These are phyloP conservation scores for Aphaenogaster rudis DNA, from an alignment of 1,140 invertebrate species.

Conservation along the genomic window DNA sequence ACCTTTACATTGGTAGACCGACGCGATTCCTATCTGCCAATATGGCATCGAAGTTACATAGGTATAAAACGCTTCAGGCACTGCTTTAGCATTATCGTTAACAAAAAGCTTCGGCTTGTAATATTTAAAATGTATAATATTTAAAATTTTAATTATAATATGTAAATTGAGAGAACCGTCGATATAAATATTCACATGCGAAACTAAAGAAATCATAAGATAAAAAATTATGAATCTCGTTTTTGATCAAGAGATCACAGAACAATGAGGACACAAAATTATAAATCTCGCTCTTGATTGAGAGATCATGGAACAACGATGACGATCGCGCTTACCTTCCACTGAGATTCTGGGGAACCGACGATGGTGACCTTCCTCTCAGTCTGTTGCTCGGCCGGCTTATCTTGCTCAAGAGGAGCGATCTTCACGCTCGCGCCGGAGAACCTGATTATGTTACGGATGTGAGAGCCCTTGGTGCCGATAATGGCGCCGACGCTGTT, in stretches of 20 bases:
- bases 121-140: no score
- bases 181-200: not conserved
- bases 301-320: not conserved
- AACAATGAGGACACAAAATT: not conserved
- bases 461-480: slow-evolving; percentile 98
- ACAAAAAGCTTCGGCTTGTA: not conserved
- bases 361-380: slow-evolving; percentile 98
- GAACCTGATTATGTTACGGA: slow-evolving; percentile 98
- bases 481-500: slow-evolving; percentile 99
- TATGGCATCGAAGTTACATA: not conserved
- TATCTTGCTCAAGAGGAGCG: slow-evolving; percentile 94
- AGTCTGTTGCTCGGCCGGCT: slow-evolving; percentile 90
- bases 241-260: not conserved
- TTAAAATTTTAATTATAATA: not conserved
- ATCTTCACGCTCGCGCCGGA: slow-evolving; percentile 98
- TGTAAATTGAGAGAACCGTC: not conserved
- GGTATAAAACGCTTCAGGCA: not conserved
- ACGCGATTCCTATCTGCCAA: slow-evolving; percentile 22
- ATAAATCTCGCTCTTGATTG: not conserved
- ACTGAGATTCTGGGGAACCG: slow-evolving; percentile 97
- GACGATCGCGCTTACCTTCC: slow-evolving; percentile 91
- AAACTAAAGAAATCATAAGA: not conserved
- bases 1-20: not conserved
- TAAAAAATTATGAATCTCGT: not conserved
- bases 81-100: not conserved